Base-by-base conservation (phyloP, 2,113 vertebrate genomes). In the Cebidichthys violaceus region DNA sequence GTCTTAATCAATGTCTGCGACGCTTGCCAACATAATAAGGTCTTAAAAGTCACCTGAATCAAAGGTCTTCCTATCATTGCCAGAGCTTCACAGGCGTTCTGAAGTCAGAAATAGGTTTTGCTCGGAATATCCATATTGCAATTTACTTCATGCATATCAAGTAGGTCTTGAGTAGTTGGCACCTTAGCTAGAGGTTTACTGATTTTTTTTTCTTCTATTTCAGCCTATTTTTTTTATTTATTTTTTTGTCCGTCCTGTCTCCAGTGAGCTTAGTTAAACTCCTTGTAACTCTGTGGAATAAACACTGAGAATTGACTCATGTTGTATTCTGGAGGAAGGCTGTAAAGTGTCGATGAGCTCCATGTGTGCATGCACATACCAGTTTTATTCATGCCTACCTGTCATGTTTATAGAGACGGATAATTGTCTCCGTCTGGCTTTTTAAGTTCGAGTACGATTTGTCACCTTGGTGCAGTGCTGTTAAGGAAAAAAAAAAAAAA, bases 101-200 rank as follows among this genome's bases (percentile, higher is more conserved):
- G 29, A 74, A 79, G 82, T 77, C 81, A 80, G 81, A 64, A 84
- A 80, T 73, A 75, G 39, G 20, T 57, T 79, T 85, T 61, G 60
- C 59, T 65, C 35, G 65, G 66, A 85, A 85, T 72, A 84, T 80
- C 79, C 62, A 52, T 72, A 70, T 76, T 89, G 75, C 75, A 86
- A 68, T 87, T 79, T 91, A 77, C 61, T 65, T 86, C 59, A 72
- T 79, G 85, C 81, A 73, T 90, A 86, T 67, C 57, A 91, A 90
- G 70, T 74, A 82, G 66, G 50, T 84, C 15, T 33, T n/a, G 73
- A 75, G 71, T 81, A 68, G 86, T 88, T 88, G 75, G 83, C 68
- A 79, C 29, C 80, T 76, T 74, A 78, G 87, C 85, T 70, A 60
- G 80, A 81, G 65, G 24, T 75, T 81, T 74, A 31, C 54, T 62